These are phyloP conservation scores for Pemphredon lugubris DNA, from an alignment of 2,888 invertebrate genomes.

Conservation along the genomic window DNA sequence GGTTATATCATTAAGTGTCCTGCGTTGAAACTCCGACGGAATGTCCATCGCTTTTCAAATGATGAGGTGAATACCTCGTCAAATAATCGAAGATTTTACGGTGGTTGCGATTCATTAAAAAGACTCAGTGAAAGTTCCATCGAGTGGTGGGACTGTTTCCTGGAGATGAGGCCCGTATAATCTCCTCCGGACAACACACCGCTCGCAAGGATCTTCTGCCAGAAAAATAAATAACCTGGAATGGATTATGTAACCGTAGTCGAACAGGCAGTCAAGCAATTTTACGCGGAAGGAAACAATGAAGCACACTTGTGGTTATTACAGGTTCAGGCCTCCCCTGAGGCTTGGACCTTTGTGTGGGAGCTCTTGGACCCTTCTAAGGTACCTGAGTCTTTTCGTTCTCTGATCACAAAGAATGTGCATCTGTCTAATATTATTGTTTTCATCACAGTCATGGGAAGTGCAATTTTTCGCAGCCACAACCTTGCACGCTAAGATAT, in stretches of 20 bases:
- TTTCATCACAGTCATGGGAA: conserved; percentile 83
- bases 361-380: conserved; percentile 91
- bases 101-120: too few relatives aligned
- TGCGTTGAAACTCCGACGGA: too few relatives aligned
- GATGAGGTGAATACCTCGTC: too few relatives aligned
- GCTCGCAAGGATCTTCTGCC: background rate
- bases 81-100: too few relatives aligned
- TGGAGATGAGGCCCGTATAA: too few relatives aligned
- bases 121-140: too few relatives aligned
- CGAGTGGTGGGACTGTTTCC: too few relatives aligned
- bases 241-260: conserved; percentile 79
- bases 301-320: conserved; percentile 94
- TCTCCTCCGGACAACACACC: too few relatives aligned
- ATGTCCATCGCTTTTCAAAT: too few relatives aligned
- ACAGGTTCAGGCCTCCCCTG: conserved; percentile 90
- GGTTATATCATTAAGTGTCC: too few relatives aligned
- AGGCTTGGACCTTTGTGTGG: conserved; percentile 97
- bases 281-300: conserved; percentile 86
- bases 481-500: conserved; percentile 93
- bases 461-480: conserved; percentile 97
- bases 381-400: conserved; percentile 83
- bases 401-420: too few relatives aligned
- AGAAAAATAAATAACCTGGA: conserved; percentile 5
- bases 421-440: too few relatives aligned
- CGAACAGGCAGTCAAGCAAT: conserved; percentile 81